Percentiles rank a stretch among this genome's conserved stretches.
These are phyloP conservation scores for Anthophora plumipes DNA, from an alignment of 2,888 invertebrate species.

Conservation along the genomic window DNA sequence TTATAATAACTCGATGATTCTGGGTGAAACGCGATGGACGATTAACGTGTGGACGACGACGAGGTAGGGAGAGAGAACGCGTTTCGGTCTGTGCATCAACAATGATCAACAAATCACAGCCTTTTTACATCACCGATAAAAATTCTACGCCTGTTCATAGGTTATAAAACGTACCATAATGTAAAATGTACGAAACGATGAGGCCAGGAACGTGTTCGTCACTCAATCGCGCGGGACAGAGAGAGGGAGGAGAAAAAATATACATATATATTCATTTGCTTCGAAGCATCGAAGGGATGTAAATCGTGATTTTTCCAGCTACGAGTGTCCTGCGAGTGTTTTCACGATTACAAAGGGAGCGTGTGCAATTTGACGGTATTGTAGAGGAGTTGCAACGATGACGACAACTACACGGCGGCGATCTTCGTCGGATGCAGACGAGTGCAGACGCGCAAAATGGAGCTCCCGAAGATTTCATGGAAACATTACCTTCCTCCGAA, in stretches of 20 bases:
- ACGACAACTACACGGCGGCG: constrained; percentile 21
- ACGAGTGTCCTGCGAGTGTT: constrained; percentile 28
- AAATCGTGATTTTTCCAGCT: constrained; percentile 52
- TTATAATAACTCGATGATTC: constrained; percentile 38
- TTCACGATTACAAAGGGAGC: constrained; percentile 23
- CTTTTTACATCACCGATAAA: constrained; percentile 36
- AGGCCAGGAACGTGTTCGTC: constrained; percentile 42
- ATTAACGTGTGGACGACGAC: constrained; percentile 25
- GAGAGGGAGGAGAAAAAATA: no score
- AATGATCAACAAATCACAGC: constrained; percentile 52
- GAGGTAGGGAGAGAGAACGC: background rate
- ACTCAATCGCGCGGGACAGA: no score
- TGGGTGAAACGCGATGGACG: constrained; percentile 38
- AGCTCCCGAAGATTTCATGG: constrained; percentile 22
- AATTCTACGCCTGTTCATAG: constrained; percentile 22
- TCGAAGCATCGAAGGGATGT: constrained; percentile 49
- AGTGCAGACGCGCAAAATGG: constrained; percentile 44
- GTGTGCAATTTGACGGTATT: constrained; percentile 41
- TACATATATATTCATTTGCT: constrained; percentile 41
- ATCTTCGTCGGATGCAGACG: constrained; percentile 27
- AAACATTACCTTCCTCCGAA: constrained; percentile 35
- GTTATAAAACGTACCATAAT: background rate
- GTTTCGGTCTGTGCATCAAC: constrained; percentile 17
- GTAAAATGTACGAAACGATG: constrained; percentile 23
- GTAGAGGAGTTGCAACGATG: constrained; percentile 7